Base-by-base conservation (phyloP, 2,888 invertebrate species). In the Cremastinae sp. region DNA sequence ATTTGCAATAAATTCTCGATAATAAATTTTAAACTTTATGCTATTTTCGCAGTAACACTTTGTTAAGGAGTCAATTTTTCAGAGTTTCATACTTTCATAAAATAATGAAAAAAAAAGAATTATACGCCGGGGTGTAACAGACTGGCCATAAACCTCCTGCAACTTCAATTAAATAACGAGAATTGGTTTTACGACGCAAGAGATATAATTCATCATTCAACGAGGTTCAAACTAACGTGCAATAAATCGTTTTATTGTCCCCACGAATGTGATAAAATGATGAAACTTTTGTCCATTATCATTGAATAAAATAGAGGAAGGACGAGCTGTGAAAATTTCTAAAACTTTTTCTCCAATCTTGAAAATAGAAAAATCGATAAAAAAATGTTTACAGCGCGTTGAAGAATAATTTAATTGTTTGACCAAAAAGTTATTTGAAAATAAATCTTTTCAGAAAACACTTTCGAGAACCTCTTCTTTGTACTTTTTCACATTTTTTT, bases 161-260 rank as follows among this genome's bases (percentile, higher is more conserved):
- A 65, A 37, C 58, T 37, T 22, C 41, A 65, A 65, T 35, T 59
- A 66, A 49, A 73, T 66, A 45, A 55, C 66, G 43, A 59, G 45
- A 20, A n/a, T 35, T 37, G 14, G 9, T 62, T 62, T 47, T 62
- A 62, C 47, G 61, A 47, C 47, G 16, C 16, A 37, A 4, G 37
- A 56, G 28, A 28, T 16, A 62, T 62, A 37, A 47, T 47, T 18
- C n/a, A 1, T 8, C 35, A 20, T 62, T 62, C 47, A 49, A 37
- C 61, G n/a, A 62, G 35, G 12, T 5, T 45, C 45, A 28, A 61
- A 61, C 45, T 61, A 47, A 14, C 28, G 18, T 47, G 49, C 58
- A 12, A 43, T 58, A 58, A 58, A 58, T 7, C 20, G 12, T 61
- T 45, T 45, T 45, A 61, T 61, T 28, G 14, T 61, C 45, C 16